Percentiles rank a stretch among this genome's conserved stretches.
Evolutionary conservation across 2,113 vertebrate genomes (phyloP).

Genomic region (Grantiella picta): DNA sequence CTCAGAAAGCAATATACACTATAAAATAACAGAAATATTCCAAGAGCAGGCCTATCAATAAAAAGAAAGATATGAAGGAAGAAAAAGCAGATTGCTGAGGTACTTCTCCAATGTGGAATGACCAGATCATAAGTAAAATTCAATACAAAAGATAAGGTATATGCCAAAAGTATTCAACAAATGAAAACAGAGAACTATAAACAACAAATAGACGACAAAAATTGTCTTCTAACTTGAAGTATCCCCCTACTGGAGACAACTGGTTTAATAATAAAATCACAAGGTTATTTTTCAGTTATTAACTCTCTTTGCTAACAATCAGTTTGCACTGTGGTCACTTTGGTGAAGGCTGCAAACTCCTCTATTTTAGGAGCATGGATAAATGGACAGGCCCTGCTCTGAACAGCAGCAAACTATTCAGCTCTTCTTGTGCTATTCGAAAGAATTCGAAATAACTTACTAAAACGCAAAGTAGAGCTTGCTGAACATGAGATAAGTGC

Average conservation of each 20-base stretch:
- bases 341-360: neutral
- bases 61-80: neutral
- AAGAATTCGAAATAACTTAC: neutral
- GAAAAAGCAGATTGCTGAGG: neutral
- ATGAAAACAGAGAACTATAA: neutral
- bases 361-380: fast-evolving
- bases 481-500: neutral
- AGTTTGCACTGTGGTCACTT: neutral
- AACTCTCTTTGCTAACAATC: neutral
- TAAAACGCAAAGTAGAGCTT: neutral
- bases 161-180: neutral
- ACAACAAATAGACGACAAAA: neutral
- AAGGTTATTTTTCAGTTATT: neutral
- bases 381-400: neutral
- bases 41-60: neutral
- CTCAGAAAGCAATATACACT: neutral
- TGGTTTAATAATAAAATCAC: neutral
- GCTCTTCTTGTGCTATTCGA: neutral
- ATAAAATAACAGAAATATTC: neutral
- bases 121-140: neutral
- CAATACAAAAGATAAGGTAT: neutral
- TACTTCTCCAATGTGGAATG: neutral
- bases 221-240: neutral
- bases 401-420: neutral
- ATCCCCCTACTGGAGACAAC: neutral